phyloP scores from a whole-genome alignment of 2,888 invertebrate genomes.

The Microplitis deprimator region DNA sequence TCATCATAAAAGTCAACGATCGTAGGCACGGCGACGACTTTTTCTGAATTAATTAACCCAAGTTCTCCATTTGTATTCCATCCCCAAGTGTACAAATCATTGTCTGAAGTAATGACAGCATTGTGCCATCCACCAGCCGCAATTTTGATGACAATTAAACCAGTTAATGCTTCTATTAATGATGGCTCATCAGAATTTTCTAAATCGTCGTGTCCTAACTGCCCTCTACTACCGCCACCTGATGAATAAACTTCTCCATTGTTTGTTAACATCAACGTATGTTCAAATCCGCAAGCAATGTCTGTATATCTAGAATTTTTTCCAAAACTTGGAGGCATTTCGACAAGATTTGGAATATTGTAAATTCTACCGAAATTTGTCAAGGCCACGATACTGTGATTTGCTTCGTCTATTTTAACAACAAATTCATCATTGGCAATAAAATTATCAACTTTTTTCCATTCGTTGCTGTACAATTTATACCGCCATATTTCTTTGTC shows the following conservation, averaged over 20 bases:
- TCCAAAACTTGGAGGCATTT: conserved; percentile 67
- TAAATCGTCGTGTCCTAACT: conserved; percentile 86
- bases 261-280: conserved; percentile 80
- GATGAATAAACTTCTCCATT: conserved; percentile 84
- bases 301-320: conserved; percentile 75
- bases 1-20: conserved; percentile 72
- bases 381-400: conserved; percentile 59
- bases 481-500: conserved; percentile 63
- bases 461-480: conserved; percentile 57
- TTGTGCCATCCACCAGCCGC: conserved; percentile 92
- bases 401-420: conserved; percentile 56
- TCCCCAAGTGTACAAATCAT: conserved; percentile 92
- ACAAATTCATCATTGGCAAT: conserved; percentile 57
- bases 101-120: conserved; percentile 82
- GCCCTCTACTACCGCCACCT: conserved; percentile 90
- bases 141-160: conserved; percentile 80
- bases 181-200: conserved; percentile 77
- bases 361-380: conserved; percentile 73
- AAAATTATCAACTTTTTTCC: conserved; percentile 61
- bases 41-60: conserved; percentile 75
- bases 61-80: conserved; percentile 92
- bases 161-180: conserved; percentile 82
- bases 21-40: conserved; percentile 72
- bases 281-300: conserved; percentile 86
- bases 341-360: conserved; percentile 76